These are phyloP conservation scores for Folsomia manolachei DNA, from an alignment of 2,888 invertebrate genomes.

Conservation along the genomic window DNA sequence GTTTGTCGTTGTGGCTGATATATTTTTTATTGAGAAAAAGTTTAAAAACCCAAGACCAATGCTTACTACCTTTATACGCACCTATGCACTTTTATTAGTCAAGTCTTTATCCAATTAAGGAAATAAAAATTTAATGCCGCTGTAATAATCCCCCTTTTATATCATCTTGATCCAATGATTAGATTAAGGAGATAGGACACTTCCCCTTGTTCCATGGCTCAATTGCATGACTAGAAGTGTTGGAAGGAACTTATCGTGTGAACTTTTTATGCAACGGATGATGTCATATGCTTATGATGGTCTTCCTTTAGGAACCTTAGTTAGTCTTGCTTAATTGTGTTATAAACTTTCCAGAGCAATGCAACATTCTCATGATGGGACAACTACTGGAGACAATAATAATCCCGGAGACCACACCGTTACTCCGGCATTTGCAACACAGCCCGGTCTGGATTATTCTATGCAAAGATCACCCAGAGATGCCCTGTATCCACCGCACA, in stretches of 20 bases:
- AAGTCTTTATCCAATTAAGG: background rate
- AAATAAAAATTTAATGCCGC: background rate
- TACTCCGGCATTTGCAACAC: slow-evolving; percentile 52
- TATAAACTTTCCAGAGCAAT: slow-evolving; percentile 49
- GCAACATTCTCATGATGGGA: slow-evolving; percentile 52
- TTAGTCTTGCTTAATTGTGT: no score
- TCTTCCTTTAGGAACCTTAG: no score
- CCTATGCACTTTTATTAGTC: background rate
- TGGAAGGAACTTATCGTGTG: background rate
- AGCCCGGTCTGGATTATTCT: slow-evolving; percentile 71
- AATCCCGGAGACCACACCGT: slow-evolving; percentile 51
- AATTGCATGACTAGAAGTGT: background rate
- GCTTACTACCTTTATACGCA: no score
- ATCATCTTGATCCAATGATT: background rate
- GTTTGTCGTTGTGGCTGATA: no score
- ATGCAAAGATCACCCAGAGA: slow-evolving; percentile 64
- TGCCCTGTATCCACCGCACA: slow-evolving; percentile 53
- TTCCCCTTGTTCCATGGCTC: no score
- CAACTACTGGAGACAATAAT: slow-evolving; percentile 51
- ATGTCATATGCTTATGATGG: no score
- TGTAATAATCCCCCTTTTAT: background rate
- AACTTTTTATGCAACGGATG: background rate
- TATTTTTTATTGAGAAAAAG: no score
- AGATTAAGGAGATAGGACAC: background rate
- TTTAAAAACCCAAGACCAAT: no score